These are phyloP conservation scores for Suricata suricatta DNA, from an alignment of 2,113 vertebrate species.

Conservation along the genomic window DNA sequence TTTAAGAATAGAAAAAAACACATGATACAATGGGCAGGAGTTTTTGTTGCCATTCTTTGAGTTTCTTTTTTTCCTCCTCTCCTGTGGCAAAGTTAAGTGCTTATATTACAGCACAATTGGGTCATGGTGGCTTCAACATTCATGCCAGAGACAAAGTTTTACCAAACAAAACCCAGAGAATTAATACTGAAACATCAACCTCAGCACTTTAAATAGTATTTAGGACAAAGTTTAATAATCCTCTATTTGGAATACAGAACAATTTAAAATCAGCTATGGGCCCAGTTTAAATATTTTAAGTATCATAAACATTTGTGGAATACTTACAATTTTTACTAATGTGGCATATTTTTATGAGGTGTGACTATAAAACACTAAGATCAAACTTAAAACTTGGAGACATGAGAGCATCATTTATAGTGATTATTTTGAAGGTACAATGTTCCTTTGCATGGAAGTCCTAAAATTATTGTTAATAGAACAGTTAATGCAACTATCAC, in stretches of 20 bases:
- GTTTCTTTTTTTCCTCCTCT: slow-evolving; percentile 49
- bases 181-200: slow-evolving; percentile 57
- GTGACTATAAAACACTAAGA: not conserved
- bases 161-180: slow-evolving; percentile 71
- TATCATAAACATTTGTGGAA: not conserved
- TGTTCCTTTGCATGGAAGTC: not conserved
- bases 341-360: not conserved
- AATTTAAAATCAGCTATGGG: not conserved
- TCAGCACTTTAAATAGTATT: slow-evolving; percentile 51
- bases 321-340: not conserved
- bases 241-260: not conserved
- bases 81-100: slow-evolving; percentile 33
- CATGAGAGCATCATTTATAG: not conserved
- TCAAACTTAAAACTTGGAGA: not conserved
- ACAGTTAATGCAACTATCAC: not conserved
- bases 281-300: not conserved
- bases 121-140: slow-evolving; percentile 52
- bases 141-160: slow-evolving; percentile 62
- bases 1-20: slow-evolving; percentile 56
- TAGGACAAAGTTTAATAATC: not conserved
- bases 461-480: not conserved
- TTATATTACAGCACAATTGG: slow-evolving; percentile 42
- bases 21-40: not conserved
- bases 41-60: slow-evolving; percentile 50
- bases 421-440: not conserved